These are phyloP conservation scores for Leuctra nigra DNA, from an alignment of 2,888 invertebrate genomes.

Conservation along the genomic window DNA sequence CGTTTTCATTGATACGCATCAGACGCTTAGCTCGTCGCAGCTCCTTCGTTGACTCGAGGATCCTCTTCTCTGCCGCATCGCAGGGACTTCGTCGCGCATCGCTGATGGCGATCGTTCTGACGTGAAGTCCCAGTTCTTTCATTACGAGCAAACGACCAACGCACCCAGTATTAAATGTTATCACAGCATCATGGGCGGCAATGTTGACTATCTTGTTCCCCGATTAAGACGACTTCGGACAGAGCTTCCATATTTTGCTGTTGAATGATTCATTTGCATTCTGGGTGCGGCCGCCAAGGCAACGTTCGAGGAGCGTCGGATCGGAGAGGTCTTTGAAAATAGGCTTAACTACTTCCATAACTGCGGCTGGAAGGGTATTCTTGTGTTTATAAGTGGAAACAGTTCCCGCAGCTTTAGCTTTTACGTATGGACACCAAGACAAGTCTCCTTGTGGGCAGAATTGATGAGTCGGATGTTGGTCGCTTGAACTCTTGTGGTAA, in stretches of 20 bases:
- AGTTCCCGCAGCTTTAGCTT: neutral
- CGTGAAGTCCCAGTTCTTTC: neutral
- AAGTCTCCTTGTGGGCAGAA: neutral
- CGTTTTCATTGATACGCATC: neutral
- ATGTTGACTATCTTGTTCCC: neutral
- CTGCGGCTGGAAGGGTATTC: neutral
- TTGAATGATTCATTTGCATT: conserved; percentile 1
- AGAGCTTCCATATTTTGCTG: neutral
- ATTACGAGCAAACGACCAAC: neutral
- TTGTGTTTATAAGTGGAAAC: neutral
- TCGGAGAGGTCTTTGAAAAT: conserved; percentile 11
- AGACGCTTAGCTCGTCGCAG: neutral
- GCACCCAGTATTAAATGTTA: neutral
- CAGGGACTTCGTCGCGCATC: neutral
- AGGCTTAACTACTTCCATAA: conserved; percentile 14
- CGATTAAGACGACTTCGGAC: neutral
- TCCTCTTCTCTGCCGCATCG: neutral
- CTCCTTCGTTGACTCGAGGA: neutral
- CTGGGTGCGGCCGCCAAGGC: neutral
- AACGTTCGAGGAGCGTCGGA: neutral
- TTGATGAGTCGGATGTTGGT: neutral
- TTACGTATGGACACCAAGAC: neutral
- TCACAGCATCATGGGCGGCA: neutral
- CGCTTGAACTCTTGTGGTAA: neutral
- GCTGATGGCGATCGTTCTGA: neutral